phyloP scores from a whole-genome alignment of 2,888 invertebrate species.

The Sinelater perroti region DNA sequence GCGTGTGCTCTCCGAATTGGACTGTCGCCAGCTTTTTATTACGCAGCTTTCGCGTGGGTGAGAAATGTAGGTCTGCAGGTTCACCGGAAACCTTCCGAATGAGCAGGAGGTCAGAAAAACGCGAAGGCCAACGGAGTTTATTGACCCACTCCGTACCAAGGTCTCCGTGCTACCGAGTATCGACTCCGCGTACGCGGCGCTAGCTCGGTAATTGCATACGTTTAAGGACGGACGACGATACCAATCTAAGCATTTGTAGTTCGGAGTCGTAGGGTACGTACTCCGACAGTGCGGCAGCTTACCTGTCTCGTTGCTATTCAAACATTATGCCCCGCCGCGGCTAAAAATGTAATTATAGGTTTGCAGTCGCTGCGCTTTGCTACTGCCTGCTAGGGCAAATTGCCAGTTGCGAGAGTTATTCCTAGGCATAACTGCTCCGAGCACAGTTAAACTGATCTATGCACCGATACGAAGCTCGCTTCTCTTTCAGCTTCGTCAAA shows the following conservation, averaged over 20 bases:
- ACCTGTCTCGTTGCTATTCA: neutral
- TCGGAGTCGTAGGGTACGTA: neutral
- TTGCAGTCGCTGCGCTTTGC: neutral
- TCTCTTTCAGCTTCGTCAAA: too few relatives aligned
- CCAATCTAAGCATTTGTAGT: slow-evolving; percentile 18
- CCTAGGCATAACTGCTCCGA: too few relatives aligned
- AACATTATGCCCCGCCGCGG: neutral
- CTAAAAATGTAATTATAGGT: slow-evolving; percentile 4
- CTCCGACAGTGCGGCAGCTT: neutral
- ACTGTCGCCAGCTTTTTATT: slow-evolving; percentile 7
- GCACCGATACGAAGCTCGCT: too few relatives aligned
- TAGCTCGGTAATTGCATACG: slow-evolving; percentile 30
- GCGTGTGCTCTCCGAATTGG: too few relatives aligned
- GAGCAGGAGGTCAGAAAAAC: slow-evolving; percentile 37
- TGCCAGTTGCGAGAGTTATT: neutral
- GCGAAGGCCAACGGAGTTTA: slow-evolving; percentile 43
- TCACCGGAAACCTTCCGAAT: slow-evolving; percentile 43
- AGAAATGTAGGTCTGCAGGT: slow-evolving; percentile 45
- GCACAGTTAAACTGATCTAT: too few relatives aligned
- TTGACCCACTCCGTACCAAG: slow-evolving; percentile 40
- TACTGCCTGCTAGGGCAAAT: neutral
- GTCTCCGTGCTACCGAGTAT: slow-evolving; percentile 32
- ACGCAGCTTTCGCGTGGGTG: slow-evolving; percentile 36
- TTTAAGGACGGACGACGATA: slow-evolving; percentile 29
- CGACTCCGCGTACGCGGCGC: slow-evolving; percentile 3